phyloP scores from a whole-genome alignment of 2,888 invertebrate genomes.

The Labia minor region DNA sequence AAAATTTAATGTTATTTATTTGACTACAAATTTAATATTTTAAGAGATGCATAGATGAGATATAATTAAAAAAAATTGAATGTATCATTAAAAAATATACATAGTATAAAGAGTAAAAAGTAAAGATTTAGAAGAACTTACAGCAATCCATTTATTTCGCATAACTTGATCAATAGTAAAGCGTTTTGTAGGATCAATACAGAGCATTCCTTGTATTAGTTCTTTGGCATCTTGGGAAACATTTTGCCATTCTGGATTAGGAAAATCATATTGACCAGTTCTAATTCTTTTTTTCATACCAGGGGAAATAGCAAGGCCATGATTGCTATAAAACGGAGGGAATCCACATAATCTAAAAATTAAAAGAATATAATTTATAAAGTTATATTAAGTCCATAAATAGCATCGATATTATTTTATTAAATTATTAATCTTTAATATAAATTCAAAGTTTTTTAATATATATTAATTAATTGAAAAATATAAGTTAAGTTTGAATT shows the following conservation, averaged over 20 bases:
- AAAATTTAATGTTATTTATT: too few species aligned
- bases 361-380: too few species aligned
- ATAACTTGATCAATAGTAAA: slow-evolving; percentile 84
- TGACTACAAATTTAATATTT: too few species aligned
- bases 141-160: slow-evolving; percentile 76
- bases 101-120: too few species aligned
- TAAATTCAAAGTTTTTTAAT: neutral
- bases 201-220: slow-evolving; percentile 86
- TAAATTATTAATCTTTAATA: too few species aligned
- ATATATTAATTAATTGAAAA: too few species aligned
- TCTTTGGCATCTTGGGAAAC: slow-evolving; percentile 93
- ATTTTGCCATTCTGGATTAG: slow-evolving; percentile 88
- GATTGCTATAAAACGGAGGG: slow-evolving; percentile 97
- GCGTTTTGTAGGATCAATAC: slow-evolving; percentile 84
- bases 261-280: slow-evolving; percentile 94
- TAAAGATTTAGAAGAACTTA: slow-evolving; percentile 46
- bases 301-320: slow-evolving; percentile 93
- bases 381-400: neutral
- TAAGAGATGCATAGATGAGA: too few species aligned
- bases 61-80: too few species aligned
- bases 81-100: too few species aligned
- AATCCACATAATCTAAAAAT: slow-evolving; percentile 74
- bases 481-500: too few species aligned
- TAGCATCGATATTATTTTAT: neutral
- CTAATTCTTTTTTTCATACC: slow-evolving; percentile 97